Percentiles rank a stretch among this genome's conserved stretches.
Evolutionary conservation across 2,113 vertebrate species (phyloP).

Genomic region (Mixornis gularis): DNA sequence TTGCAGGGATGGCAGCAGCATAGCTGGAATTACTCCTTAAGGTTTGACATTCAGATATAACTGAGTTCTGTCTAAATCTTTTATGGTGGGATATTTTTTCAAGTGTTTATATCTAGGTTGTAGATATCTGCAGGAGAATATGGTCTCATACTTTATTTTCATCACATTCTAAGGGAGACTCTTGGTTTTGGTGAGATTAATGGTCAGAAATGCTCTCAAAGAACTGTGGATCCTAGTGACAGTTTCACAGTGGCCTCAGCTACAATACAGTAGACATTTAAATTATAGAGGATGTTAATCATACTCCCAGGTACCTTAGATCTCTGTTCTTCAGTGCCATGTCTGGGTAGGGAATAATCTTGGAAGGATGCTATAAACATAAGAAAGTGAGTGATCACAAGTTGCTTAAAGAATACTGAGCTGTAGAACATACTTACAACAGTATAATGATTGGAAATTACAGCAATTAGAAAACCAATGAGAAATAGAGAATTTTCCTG

Average conservation of each 20-base stretch:
- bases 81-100: background rate
- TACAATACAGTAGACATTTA: background rate
- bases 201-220: background rate
- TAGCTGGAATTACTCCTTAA: background rate
- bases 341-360: background rate
- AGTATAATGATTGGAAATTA: background rate
- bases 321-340: background rate
- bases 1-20: background rate
- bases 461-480: background rate
- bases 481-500: background rate
- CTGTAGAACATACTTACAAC: background rate
- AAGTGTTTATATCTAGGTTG: background rate
- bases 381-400: background rate
- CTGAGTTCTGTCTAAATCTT: background rate
- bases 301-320: background rate
- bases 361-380: background rate
- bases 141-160: background rate
- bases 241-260: background rate
- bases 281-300: background rate
- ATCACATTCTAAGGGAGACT: background rate
- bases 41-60: background rate
- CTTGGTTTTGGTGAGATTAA: background rate
- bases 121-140: background rate
- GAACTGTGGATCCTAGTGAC: background rate
- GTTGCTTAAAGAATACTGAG: background rate